A percentile compares a stretch with the other conserved stretches of the same genome.
These are phyloP conservation scores for Hyposoter dolosus DNA, from an alignment of 2,888 invertebrate species.

Conservation along the genomic window DNA sequence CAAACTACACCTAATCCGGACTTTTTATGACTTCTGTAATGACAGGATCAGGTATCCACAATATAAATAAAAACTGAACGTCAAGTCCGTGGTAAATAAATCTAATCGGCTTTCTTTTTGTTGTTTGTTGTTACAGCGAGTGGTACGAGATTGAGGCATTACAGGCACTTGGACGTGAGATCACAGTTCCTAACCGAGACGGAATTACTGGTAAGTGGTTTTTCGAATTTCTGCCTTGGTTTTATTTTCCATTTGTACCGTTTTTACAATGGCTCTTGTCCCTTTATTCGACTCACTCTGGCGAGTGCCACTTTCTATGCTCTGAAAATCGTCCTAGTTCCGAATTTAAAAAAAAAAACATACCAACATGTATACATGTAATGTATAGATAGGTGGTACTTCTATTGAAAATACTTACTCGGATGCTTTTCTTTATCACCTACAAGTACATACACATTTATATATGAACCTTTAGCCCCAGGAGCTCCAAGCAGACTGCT, in stretches of 20 bases:
- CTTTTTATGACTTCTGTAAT: constrained; percentile 10
- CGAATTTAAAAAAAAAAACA: constrained; percentile 23
- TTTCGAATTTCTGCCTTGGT: constrained; percentile 69
- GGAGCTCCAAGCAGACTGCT: constrained; percentile 30
- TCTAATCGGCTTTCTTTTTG: constrained; percentile 1
- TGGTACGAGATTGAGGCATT: constrained; percentile 82
- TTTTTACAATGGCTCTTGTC: constrained; percentile 18
- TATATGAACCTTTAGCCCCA: background rate
- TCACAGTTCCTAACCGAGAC: constrained; percentile 75
- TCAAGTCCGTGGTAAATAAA: constrained; percentile 8
- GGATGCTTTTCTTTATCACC: constrained; percentile 47
- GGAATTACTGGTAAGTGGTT: constrained; percentile 79
- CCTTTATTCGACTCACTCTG: constrained; percentile 62
- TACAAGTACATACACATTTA: background rate
- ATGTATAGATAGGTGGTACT: background rate
- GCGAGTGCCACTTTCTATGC: constrained; percentile 37
- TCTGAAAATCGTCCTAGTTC: constrained; percentile 46
- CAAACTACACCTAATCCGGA: background rate
- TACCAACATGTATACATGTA: background rate
- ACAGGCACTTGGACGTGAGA: constrained; percentile 81
- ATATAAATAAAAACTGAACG: constrained; percentile 4
- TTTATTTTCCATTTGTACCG: constrained; percentile 62
- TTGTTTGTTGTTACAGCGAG: constrained; percentile 75
- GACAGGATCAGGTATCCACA: background rate
- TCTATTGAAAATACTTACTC: constrained; percentile 21